These are phyloP conservation scores for Callopanchax toddi DNA, from an alignment of 2,113 vertebrate species.

Conservation along the genomic window DNA sequence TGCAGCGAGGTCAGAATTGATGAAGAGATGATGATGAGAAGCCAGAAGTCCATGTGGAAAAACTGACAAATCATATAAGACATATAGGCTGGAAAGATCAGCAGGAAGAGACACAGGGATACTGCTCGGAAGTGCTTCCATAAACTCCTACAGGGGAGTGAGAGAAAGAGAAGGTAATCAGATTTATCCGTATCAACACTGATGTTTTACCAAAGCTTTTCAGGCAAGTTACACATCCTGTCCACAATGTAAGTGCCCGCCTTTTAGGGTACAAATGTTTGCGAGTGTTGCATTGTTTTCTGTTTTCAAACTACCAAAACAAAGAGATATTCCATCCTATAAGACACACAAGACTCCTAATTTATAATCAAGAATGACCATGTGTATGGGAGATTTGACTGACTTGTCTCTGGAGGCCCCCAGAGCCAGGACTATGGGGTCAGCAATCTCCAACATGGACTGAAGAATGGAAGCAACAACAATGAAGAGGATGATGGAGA, in stretches of 20 bases:
- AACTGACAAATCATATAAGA: conserved; percentile 99
- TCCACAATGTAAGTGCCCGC: too few relatives aligned
- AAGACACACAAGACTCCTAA: neutral
- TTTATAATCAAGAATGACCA: neutral
- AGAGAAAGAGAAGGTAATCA: neutral
- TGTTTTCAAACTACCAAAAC: neutral
- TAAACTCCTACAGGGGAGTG: conserved; percentile 84
- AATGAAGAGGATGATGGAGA: conserved; percentile 98
- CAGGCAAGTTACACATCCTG: neutral
- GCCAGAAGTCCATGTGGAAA: conserved; percentile 99
- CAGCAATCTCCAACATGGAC: conserved; percentile 99
- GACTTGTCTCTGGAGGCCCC: conserved; percentile 98
- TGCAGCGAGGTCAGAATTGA: conserved; percentile 97
- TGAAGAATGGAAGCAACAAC: conserved; percentile 97
- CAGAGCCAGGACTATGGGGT: conserved; percentile 95
- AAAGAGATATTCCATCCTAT: neutral
- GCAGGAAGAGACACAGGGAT: conserved; percentile 92
- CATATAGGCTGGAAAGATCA: conserved; percentile 97
- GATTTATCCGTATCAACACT: neutral
- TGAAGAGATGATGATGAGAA: conserved; percentile 98
- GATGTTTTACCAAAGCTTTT: neutral
- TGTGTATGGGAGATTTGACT: conserved; percentile 19
- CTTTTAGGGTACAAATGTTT: neutral
- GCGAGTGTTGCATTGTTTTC: too few relatives aligned
- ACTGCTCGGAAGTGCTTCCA: conserved; percentile 99